Evolutionary conservation across 1,140 invertebrate species (phyloP).

Genomic region (Ceratitis capitata): DNA sequence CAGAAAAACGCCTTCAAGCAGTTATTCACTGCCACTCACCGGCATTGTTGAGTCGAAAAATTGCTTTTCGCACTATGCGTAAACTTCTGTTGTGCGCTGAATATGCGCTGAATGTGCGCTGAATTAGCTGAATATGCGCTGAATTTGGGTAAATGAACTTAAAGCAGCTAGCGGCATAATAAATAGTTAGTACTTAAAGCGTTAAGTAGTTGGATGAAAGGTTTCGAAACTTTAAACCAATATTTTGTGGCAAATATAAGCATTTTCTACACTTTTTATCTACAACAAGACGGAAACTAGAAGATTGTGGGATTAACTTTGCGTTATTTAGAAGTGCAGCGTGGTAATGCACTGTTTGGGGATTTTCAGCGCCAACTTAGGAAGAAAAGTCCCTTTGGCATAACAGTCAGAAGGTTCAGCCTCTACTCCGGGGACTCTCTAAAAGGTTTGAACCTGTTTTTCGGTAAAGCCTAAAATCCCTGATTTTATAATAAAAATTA

Average conservation of each 20-base stretch:
- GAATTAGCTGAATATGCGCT: conserved; percentile 4
- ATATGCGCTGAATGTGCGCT: not conserved
- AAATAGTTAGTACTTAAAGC: conserved; percentile 6
- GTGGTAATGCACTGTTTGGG: too few species aligned
- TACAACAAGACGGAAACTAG: too few species aligned
- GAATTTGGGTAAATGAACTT: not conserved
- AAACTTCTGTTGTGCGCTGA: not conserved
- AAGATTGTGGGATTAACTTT: too few species aligned
- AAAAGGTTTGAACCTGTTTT: too few species aligned
- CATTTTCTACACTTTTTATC: too few species aligned
- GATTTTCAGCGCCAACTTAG: too few species aligned
- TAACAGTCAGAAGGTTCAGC: too few species aligned
- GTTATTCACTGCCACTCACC: not conserved
- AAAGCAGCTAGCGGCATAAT: not conserved
- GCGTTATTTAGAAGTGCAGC: too few species aligned
- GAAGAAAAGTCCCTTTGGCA: too few species aligned
- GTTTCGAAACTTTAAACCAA: not conserved
- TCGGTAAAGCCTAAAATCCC: too few species aligned
- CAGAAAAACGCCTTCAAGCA: not conserved
- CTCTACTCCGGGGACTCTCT: too few species aligned
- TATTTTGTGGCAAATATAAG: not conserved
- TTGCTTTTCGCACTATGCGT: not conserved
- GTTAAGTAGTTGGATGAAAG: not conserved
- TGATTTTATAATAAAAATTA: too few species aligned
- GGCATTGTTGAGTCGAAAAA: not conserved